Conservation (phyloP, 1,140 invertebrate genomes). For the Drosophila nasuta region DNA sequence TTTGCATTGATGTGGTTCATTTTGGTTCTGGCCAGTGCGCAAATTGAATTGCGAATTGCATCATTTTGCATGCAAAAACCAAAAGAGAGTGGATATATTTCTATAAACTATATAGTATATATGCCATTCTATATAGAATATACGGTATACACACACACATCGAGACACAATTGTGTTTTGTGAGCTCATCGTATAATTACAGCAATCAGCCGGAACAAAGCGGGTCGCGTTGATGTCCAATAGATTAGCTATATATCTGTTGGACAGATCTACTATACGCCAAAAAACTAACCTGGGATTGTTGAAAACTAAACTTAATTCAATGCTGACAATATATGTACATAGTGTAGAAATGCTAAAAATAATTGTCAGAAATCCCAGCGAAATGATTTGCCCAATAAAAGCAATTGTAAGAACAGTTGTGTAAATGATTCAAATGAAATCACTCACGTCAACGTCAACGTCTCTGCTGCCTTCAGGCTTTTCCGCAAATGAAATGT, state of each 20-base stretch:
- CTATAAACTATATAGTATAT: constrained; percentile 4
- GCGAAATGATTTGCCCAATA: neutral
- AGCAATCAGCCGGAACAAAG: constrained; percentile 46
- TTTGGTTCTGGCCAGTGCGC: constrained; percentile 20
- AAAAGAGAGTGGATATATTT: constrained; percentile 17
- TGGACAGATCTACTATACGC: neutral
- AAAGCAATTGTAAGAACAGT: neutral
- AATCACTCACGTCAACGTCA: neutral
- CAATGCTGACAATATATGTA: too few species aligned
- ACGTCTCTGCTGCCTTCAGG: too few species aligned
- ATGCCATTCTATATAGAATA: constrained; percentile 1
- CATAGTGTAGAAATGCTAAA: neutral
- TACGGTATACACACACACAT: constrained; percentile 7
- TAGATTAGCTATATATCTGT: constrained; percentile 4
- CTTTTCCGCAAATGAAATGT: neutral
- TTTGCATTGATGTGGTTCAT: neutral
- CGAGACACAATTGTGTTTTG: constrained; percentile 22
- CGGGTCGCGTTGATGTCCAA: constrained; percentile 24
- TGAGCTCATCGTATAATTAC: constrained; percentile 54
- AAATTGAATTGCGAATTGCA: constrained; percentile 36
- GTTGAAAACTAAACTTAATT: too few species aligned
- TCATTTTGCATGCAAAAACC: constrained; percentile 28
- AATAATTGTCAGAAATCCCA: neutral
- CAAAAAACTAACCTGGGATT: neutral
- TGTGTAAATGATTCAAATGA: neutral